Conservation (phyloP, 2,888 invertebrate genomes). For the Orthonychiurus folsomi region DNA sequence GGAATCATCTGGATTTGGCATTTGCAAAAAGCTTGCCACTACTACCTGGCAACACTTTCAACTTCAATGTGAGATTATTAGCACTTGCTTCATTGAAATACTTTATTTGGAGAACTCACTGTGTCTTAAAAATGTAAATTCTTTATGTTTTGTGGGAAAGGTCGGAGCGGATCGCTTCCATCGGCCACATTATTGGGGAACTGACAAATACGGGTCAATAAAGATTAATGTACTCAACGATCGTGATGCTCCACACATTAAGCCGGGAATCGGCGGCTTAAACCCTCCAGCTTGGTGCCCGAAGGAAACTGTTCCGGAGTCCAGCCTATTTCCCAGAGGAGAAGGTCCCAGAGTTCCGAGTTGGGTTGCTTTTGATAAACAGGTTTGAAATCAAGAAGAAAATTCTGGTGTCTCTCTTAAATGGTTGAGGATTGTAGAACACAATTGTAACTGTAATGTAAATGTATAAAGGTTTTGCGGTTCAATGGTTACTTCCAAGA, state of each 20-base stretch:
- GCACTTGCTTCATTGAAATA: neutral
- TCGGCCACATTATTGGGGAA: conserved; percentile 55
- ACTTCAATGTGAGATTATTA: conserved; percentile 55
- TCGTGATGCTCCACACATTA: conserved; percentile 45
- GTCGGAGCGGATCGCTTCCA: conserved; percentile 57
- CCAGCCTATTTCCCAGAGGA: conserved; percentile 65
- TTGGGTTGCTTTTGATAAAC: conserved; percentile 81
- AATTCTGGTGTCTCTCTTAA: no score
- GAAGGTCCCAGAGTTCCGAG: conserved; percentile 66
- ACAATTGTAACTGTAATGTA: no score
- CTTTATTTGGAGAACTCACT: neutral
- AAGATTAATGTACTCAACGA: conserved; percentile 54
- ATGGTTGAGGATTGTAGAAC: no score
- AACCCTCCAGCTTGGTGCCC: conserved; percentile 48
- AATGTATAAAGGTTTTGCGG: conserved; percentile 54
- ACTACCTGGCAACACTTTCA: conserved; percentile 62
- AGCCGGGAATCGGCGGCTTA: conserved; percentile 53
- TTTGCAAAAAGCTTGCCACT: conserved; percentile 51
- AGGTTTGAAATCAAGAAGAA: conserved; percentile 50
- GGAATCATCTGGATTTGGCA: conserved; percentile 27
- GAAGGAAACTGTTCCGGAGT: conserved; percentile 48
- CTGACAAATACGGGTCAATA: conserved; percentile 47
- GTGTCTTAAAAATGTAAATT: neutral
- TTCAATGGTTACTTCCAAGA: conserved; percentile 75
- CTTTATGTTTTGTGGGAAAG: conserved; percentile 45